A percentile compares a stretch with the other conserved stretches of the same genome.
Evolutionary conservation across 1,140 invertebrate species (phyloP).

Genomic region (Penaeus indicus): DNA sequence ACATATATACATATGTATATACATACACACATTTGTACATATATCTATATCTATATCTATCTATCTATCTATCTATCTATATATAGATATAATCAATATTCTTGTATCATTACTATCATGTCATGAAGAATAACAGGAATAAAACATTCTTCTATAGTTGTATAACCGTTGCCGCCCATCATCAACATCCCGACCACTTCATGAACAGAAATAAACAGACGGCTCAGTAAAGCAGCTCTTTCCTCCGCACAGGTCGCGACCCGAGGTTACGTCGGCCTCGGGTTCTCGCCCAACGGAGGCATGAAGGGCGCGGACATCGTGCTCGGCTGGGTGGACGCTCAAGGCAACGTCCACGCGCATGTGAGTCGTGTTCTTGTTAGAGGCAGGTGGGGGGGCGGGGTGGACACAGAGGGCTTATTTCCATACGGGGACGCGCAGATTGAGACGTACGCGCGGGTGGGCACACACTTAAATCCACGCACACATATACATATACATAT

Average conservation of each 20-base stretch:
- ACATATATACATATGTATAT: slow-evolving; percentile 11
- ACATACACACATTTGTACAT: slow-evolving; percentile 8
- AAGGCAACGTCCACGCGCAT: slow-evolving; percentile 18
- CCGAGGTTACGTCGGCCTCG: slow-evolving; percentile 39
- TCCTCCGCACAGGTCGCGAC: slow-evolving; percentile 40
- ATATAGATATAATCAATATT: background rate
- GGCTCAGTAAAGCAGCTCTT: background rate
- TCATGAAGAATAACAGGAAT: background rate
- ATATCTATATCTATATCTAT: slow-evolving; percentile 18
- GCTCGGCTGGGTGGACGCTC: slow-evolving; percentile 45
- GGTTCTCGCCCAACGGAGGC: slow-evolving; percentile 52
- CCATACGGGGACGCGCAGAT: background rate
- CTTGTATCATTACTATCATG: background rate
- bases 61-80: background rate
- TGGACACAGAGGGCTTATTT: background rate
- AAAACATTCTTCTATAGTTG: background rate
- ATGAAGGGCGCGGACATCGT: slow-evolving; percentile 49
- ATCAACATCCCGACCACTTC: background rate
- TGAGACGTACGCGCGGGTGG: background rate
- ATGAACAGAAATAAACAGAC: background rate
- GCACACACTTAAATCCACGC: background rate
- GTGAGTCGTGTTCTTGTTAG: slow-evolving; percentile 1
- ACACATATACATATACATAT: slow-evolving; percentile 1
- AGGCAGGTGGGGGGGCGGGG: slow-evolving; percentile 26
- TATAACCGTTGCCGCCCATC: no score